A percentile compares a stretch with the other conserved stretches of the same genome.
Conservation (phyloP, 1,140 invertebrate species). For the Zaprionus inermis region DNA sequence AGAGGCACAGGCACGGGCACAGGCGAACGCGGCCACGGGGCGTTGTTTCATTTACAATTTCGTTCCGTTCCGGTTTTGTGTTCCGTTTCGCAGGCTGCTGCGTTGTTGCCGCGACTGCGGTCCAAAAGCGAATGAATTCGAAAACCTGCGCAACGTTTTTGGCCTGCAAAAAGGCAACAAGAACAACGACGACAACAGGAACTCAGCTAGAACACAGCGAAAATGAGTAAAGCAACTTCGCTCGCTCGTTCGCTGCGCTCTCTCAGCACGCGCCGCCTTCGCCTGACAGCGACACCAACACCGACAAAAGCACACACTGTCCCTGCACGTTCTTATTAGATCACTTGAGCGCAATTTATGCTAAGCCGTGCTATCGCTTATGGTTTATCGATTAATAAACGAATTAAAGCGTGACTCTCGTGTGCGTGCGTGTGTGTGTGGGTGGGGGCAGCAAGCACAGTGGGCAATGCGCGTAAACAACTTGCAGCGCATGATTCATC, state of each 20-base stretch:
- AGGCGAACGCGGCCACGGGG: conserved; percentile 46
- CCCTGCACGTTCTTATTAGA: conserved; percentile 26
- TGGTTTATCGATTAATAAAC: background rate
- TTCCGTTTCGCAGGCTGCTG: conserved; percentile 57
- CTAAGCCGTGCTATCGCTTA: background rate
- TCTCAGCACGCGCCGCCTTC: background rate
- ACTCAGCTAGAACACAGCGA: background rate
- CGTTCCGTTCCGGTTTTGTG: conserved; percentile 47
- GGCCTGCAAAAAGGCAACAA: conserved; percentile 32
- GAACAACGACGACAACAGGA: conserved; percentile 2
- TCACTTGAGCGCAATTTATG: background rate
- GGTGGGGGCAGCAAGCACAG: conserved; percentile 5
- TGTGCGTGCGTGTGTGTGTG: background rate
- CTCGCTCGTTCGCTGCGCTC: background rate
- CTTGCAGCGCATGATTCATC: conserved; percentile 27
- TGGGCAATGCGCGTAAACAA: conserved; percentile 4
- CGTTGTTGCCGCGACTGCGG: conserved; percentile 61
- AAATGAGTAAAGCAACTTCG: background rate
- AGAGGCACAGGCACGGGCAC: background rate
- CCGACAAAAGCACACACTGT: conserved; percentile 17
- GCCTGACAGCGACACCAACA: background rate
- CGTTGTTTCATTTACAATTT: conserved; percentile 80
- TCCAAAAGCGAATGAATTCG: conserved; percentile 57
- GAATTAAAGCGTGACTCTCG: background rate
- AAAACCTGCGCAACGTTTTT: conserved; percentile 51